Evolutionary conservation across 2,113 vertebrate genomes (phyloP).

Genomic region (Oenanthe oenanthe): DNA sequence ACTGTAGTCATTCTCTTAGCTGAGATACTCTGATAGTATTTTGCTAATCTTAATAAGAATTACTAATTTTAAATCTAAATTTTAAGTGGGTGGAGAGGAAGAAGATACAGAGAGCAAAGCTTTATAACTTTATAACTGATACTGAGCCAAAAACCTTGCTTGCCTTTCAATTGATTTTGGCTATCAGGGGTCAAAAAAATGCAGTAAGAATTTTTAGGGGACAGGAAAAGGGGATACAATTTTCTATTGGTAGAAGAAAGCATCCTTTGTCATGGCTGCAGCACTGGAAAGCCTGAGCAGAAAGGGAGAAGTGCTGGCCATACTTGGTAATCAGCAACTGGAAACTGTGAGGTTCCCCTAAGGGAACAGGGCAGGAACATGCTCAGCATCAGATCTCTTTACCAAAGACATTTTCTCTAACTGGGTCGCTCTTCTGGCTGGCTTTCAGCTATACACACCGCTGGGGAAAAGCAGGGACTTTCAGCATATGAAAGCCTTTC

Average conservation of each 20-base stretch:
- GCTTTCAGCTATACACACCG: slow-evolving; percentile 40
- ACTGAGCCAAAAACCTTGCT: not conserved
- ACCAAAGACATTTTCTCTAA: not conserved
- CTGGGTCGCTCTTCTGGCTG: slow-evolving; percentile 29
- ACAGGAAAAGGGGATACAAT: not conserved
- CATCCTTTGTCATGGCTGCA: slow-evolving; percentile 41
- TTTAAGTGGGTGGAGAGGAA: not conserved
- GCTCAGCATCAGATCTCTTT: slow-evolving; percentile 43
- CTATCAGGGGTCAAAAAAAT: not conserved
- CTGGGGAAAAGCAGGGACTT: slow-evolving; percentile 61
- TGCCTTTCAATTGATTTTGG: slow-evolving; percentile 16
- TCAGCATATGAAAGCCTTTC: slow-evolving; percentile 45
- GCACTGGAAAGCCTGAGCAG: not conserved
- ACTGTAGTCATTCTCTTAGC: slow-evolving; percentile 64
- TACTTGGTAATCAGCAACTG: not conserved
- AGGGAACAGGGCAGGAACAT: not conserved
- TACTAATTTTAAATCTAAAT: slow-evolving; percentile 59
- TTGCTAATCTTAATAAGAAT: slow-evolving; percentile 72
- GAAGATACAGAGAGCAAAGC: not conserved
- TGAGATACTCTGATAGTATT: slow-evolving; percentile 68
- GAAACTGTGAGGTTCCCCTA: not conserved
- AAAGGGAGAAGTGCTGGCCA: not conserved
- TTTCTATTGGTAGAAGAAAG: not conserved
- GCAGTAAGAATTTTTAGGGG: not conserved
- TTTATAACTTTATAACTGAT: not conserved